Evolutionary conservation across 1,140 invertebrate species (phyloP), one percentile per base, ranked within the genome.

Genomic region (Myzus persicae): DNA sequence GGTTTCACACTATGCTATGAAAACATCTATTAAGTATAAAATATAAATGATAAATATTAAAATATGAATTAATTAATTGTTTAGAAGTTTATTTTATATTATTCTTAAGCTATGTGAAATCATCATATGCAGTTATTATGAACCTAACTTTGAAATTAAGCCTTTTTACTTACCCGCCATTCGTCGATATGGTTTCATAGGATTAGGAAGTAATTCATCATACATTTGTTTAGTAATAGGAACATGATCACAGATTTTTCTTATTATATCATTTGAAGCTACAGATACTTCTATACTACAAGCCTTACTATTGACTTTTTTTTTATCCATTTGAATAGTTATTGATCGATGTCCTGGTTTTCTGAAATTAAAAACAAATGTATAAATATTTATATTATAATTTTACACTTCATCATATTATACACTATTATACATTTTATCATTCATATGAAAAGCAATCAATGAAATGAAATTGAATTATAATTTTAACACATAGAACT

Each of bases 181-280:
- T 84, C 91, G 76, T 42, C 81, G 91, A 54, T 82, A 93, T 40
- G 76, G 81, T 42, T 93, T 93, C 46, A 93, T 84, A 40, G 91
- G 91, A 84, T 93, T 93, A 40, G 91, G 91, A 51, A 93, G 81
- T 54, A 93, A 85, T 22, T 93, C 91, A 51, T 84, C 46, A 85
- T 93, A 93, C 81, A 93, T 93, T 93, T 93, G 42, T 93, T 93
- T 51, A 31, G 46, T 85, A 93, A 93, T 82, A 93, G 91, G 91
- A 85, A 93, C 26, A 85, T 46, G 40, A 31, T 93, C n/a, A 85
- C 91, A 93, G 42, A 54, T 85, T 93, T 14, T 85, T 48, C n/a
- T 93, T 7, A 93, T 84, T 26, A 93, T 40, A 38, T 93, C 48
- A 76, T 85, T 82, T 51, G 91, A 93, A 48, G 9, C 14, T 54